Evolutionary conservation across 2,113 vertebrate genomes (phyloP), one percentile per base, ranked within the genome.

Genomic region (Thunnus maccoyii): DNA sequence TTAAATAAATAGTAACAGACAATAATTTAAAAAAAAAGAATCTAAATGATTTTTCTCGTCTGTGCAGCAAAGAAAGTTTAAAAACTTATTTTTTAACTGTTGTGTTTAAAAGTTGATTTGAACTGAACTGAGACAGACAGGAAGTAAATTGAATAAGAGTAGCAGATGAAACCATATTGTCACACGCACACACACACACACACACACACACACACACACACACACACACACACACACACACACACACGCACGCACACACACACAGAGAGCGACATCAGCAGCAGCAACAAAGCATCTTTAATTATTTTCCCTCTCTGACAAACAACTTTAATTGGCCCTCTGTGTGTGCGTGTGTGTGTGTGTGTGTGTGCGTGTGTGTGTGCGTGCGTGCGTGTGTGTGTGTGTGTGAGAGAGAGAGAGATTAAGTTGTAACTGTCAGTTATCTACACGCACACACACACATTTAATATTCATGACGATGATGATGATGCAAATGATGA

Each of bases 251-350:
- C 48, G 41, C 36, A 46, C 58, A 27, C 50, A 47, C 30, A 55
- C 64, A 72, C 67, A 78, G 62, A 85, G 84, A 22, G 22, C 22
- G 22, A 22, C 22, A 22, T 22, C 22, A 22, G 22, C 22, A 22
- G 87, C 74, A 73, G 20, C 22, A 30, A 52, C 16, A 72, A 85
- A 89, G 86, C 80, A 84, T 86, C 86, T 94, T 87, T 94, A 95
- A 95, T 94, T 86, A 94, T 96, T 93, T 96, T 93, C 89, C 79
- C 85, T 93, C 52, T 89, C 95, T 88, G 85, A 94, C 91, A 94
- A 96, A 95, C 90, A 96, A 95, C 76, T 95, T 92, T 94, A 96
- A 94, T 85, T 96, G 89, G 89, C 48, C 57, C 51, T 78, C 62
- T 93, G 94, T 91, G 85, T 85, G 30, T 36, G 75, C 67, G 60